Evolutionary conservation across 2,113 vertebrate genomes (phyloP).

Genomic region (Clarias magur): DNA sequence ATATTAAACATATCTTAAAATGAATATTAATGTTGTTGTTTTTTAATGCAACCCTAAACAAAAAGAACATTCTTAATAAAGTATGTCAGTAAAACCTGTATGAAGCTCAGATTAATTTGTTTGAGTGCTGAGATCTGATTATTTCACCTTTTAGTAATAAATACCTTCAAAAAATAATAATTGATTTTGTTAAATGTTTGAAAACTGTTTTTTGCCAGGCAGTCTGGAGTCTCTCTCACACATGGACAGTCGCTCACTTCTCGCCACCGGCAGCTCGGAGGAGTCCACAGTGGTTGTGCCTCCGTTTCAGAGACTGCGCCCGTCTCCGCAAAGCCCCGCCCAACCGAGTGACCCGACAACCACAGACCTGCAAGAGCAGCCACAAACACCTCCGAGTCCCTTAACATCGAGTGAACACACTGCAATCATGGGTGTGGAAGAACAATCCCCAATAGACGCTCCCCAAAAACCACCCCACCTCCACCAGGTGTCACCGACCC

Average conservation of each 20-base stretch:
- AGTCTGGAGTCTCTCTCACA: not conserved
- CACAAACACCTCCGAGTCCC: not conserved
- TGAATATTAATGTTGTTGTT: not conserved
- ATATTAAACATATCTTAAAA: not conserved
- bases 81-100: not conserved
- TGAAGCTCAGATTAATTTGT: not conserved
- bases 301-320: conserved; percentile 39
- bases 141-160: not conserved
- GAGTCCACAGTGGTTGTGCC: not conserved
- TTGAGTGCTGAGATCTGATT: not conserved
- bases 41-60: not conserved
- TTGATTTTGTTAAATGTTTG: not conserved
- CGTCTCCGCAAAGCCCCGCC: conserved; percentile 1
- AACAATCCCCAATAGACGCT: not conserved
- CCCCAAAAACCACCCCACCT: not conserved
- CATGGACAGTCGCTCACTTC: conserved; percentile 28
- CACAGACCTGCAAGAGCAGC: conserved; percentile 25
- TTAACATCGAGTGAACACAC: conserved; percentile 5
- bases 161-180: not conserved
- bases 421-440: not conserved
- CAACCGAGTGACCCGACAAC: not conserved
- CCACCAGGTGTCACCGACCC: not conserved
- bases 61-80: not conserved
- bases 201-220: not conserved
- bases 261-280: conserved; percentile 26